Evolutionary conservation across 1,140 invertebrate genomes (phyloP).

Genomic region (Achatina immaculata): DNA sequence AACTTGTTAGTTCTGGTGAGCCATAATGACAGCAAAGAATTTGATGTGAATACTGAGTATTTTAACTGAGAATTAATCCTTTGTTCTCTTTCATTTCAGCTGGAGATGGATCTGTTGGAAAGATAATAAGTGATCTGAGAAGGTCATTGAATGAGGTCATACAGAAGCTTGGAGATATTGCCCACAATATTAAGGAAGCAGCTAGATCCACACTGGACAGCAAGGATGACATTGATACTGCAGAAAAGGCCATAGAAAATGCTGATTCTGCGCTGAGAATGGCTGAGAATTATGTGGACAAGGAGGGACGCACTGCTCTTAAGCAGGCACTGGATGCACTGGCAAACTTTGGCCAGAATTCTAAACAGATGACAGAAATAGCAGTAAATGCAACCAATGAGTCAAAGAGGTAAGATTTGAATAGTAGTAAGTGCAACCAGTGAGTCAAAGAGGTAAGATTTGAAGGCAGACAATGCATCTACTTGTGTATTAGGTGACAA

Average conservation of each 20-base stretch:
- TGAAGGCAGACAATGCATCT: slow-evolving; percentile 72
- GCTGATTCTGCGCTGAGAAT: slow-evolving; percentile 79
- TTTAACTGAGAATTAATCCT: no score
- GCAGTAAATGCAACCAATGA: slow-evolving; percentile 86
- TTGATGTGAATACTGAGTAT: no score
- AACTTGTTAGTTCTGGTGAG: no score
- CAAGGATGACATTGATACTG: slow-evolving; percentile 77
- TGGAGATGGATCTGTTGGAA: slow-evolving; percentile 59
- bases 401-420: slow-evolving; percentile 80
- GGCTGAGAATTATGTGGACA: slow-evolving; percentile 79
- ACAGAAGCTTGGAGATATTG: slow-evolving; percentile 54
- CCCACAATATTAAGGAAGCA: slow-evolving; percentile 50
- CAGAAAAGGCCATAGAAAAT: slow-evolving; percentile 81
- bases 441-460: slow-evolving; percentile 80
- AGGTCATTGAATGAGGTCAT: slow-evolving; percentile 57
- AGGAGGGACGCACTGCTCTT: slow-evolving; percentile 84
- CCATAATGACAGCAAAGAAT: no score
- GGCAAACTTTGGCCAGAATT: slow-evolving; percentile 89
- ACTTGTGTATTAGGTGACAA: background rate
- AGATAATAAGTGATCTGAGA: slow-evolving; percentile 54
- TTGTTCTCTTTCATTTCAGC: no score
- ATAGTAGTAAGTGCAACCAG: slow-evolving; percentile 88
- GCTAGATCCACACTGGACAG: slow-evolving; percentile 47
- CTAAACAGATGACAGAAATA: slow-evolving; percentile 89
- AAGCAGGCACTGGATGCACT: slow-evolving; percentile 85